A percentile compares a stretch with the other conserved stretches of the same genome.
Evolutionary conservation across 2,888 invertebrate species (phyloP).

Genomic region (Saturnia japonica): DNA sequence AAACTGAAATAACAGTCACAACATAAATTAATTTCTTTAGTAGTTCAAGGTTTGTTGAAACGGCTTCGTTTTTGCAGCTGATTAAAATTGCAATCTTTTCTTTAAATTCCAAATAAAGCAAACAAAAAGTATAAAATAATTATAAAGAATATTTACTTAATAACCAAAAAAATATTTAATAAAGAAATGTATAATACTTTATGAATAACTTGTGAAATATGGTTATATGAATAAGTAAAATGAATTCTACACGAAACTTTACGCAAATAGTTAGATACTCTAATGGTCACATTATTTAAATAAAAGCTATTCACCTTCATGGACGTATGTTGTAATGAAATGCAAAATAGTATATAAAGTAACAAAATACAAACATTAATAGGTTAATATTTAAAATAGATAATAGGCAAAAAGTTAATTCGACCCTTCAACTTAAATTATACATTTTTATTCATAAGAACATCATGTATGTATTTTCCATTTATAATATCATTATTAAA

Average conservation of each 20-base stretch:
- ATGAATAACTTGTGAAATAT: not conserved
- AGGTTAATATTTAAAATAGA: not conserved
- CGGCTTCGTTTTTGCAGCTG: no score
- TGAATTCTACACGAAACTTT: not conserved
- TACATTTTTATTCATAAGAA: not conserved
- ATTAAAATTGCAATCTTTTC: not conserved
- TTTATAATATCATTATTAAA: no score
- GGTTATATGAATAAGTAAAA: not conserved
- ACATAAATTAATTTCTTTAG: not conserved
- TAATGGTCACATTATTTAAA: not conserved
- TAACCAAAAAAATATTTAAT: not conserved
- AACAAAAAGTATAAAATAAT: no score
- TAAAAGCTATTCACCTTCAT: not conserved
- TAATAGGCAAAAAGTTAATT: not conserved
- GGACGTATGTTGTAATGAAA: not conserved
- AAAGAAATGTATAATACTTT: not conserved
- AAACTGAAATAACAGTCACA: not conserved
- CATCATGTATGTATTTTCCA: no score
- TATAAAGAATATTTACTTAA: not conserved
- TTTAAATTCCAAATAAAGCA: not conserved
- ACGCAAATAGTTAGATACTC: not conserved
- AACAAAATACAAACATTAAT: not conserved
- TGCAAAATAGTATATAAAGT: not conserved
- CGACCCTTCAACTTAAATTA: not conserved
- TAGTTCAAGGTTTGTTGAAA: not conserved